These are phyloP conservation scores for Netelia fuscicornis DNA, from an alignment of 2,888 invertebrate genomes.

Conservation along the genomic window DNA sequence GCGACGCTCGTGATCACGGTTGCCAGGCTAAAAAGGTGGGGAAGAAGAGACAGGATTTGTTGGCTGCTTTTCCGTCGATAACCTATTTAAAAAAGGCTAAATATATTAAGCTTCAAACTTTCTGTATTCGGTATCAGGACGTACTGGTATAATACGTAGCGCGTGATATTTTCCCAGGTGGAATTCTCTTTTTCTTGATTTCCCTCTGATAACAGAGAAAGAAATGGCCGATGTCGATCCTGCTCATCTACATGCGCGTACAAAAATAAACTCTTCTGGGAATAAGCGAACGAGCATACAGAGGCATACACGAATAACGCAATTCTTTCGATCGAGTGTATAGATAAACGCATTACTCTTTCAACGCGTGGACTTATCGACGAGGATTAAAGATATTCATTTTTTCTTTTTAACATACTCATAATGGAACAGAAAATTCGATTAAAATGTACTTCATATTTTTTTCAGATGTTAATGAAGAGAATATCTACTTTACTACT, in stretches of 20 bases:
- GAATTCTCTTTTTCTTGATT: conserved; percentile 4
- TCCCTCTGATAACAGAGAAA: background rate
- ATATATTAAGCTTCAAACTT: conserved; percentile 41
- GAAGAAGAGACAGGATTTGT: conserved; percentile 8
- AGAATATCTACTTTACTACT: background rate
- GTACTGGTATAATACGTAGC: conserved; percentile 1
- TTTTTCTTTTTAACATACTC: background rate
- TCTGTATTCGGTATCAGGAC: conserved; percentile 14
- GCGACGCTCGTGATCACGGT: conserved; percentile 22
- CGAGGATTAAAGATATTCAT: too few relatives aligned
- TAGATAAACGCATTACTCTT: background rate
- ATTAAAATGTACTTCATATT: background rate
- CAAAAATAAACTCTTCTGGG: background rate
- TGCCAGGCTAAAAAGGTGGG: conserved; percentile 24
- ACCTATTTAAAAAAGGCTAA: conserved; percentile 44
- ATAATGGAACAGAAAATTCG: background rate
- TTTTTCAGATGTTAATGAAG: background rate
- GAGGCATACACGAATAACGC: background rate
- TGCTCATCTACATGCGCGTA: background rate
- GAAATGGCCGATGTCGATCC: background rate
- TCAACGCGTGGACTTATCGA: background rate
- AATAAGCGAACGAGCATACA: background rate
- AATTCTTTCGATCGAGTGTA: background rate
- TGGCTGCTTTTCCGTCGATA: conserved; percentile 28
- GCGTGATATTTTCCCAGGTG: background rate